These are phyloP conservation scores for Euclidia mi DNA, from an alignment of 2,888 invertebrate genomes.

Conservation along the genomic window DNA sequence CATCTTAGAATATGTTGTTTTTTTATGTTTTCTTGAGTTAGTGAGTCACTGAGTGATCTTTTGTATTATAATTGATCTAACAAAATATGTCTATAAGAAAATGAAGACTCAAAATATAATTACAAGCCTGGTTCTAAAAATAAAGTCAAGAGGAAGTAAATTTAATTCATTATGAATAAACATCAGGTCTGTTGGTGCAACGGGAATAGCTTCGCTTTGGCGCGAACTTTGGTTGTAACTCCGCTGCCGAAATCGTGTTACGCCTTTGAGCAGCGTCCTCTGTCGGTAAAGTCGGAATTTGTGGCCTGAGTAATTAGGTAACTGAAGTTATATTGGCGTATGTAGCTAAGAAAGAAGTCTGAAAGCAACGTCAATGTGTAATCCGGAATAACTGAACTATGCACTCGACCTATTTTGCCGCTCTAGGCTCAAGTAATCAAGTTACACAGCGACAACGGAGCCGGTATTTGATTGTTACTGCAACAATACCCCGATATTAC, in stretches of 20 bases:
- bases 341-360: background rate
- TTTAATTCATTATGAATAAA: conserved; percentile 56
- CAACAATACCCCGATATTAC: too few species aligned
- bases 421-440: too few species aligned
- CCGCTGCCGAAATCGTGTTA: conserved; percentile 21
- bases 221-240: conserved; percentile 29
- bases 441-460: too few species aligned
- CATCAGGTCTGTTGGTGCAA: conserved; percentile 27
- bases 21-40: too few species aligned
- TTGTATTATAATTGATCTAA: too few species aligned
- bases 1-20: too few species aligned
- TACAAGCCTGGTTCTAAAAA: conserved; percentile 28
- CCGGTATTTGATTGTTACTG: too few species aligned
- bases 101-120: too few species aligned
- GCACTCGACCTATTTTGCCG: too few species aligned
- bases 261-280: conserved; percentile 40
- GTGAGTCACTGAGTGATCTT: too few species aligned
- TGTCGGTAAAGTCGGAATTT: conserved; percentile 32
- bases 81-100: too few species aligned
- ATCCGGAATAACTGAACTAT: too few species aligned
- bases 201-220: conserved; percentile 35
- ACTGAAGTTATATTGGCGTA: conserved; percentile 12
- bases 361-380: background rate
- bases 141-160: conserved; percentile 30
- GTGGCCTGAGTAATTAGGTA: conserved; percentile 33